These are phyloP conservation scores for Pipistrellus pygmaeus DNA, from an alignment of 2,797 vertebrate genomes.

Conservation along the genomic window DNA sequence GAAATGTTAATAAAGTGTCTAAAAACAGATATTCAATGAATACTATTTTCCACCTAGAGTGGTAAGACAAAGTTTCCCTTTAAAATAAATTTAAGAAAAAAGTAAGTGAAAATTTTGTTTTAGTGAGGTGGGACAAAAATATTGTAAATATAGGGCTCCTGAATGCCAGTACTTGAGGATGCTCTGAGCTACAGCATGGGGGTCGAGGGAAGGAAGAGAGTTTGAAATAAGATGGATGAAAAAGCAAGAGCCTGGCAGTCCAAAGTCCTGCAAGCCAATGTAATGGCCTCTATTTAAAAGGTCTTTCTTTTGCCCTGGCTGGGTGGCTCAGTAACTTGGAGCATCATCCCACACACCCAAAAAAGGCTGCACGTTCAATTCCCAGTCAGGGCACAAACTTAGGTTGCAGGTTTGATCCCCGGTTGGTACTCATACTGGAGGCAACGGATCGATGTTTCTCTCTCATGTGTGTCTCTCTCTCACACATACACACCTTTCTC, in stretches of 20 bases:
- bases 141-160: not conserved
- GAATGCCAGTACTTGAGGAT: not conserved
- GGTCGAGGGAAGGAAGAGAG: too few species aligned
- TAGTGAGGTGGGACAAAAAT: not conserved
- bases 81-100: conserved; percentile 46
- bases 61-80: conserved; percentile 39
- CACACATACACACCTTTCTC: not conserved
- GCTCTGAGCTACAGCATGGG: not conserved
- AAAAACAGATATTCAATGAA: not conserved
- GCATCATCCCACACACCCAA: not conserved
- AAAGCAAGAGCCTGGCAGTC: not conserved
- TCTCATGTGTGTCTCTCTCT: not conserved
- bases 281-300: not conserved
- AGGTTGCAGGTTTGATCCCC: not conserved
- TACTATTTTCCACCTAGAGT: not conserved
- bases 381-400: not conserved
- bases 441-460: not conserved
- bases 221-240: not conserved
- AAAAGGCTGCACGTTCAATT: not conserved
- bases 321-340: not conserved
- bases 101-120: not conserved
- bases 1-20: not conserved
- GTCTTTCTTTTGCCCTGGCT: not conserved
- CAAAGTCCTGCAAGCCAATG: not conserved
- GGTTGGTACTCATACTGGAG: not conserved